Evolutionary conservation across 2,113 vertebrate genomes (phyloP), one percentile per base, ranked within the genome.

Genomic region (Notarius quadriscutis): DNA sequence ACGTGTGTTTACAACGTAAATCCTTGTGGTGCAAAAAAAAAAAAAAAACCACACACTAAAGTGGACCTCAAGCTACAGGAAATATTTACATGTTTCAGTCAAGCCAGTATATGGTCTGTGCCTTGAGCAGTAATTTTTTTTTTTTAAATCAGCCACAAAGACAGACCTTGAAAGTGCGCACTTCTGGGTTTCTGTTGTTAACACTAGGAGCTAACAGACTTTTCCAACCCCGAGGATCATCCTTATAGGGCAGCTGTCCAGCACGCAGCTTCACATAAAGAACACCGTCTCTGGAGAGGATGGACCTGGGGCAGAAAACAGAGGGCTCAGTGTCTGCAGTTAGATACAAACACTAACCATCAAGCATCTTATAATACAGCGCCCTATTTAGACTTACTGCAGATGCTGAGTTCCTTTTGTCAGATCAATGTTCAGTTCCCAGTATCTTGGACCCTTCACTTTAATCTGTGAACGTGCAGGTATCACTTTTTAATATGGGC

Each of bases 391-490:
- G 87, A 96, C 98, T 96, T 93, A 99, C 98, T 98, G 95, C 50
- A 99, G 94, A 92, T 98, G 97, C 50, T 97, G 95, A 0, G 95
- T 95, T 92, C 97, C 98, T 92, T 97, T 99, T 93, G 95, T 97
- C 87, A 99, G 93, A 90, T 99, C 98, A 53, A 99, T 96, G 6
- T 97, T 91, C 67, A 99, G 94, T 88, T 99, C 98, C 98, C 98
- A 99, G 92, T 99, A 99, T n/a, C 98, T 95, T 1, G 98, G 98
- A 4, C 98, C 98, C 94, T 99, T 99, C 82, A 99, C 97, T 94
- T 96, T 97, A 89, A 99, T 96, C 98, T 99, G 93, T 57, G 9
- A 51, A 75, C 55, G 62, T 14, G 55, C 51, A 79, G 12, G 75
- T n/a, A 55, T 78, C 25, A 27, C 22, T 55, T 78, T 53, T 27